Evolutionary conservation across 2,113 vertebrate species (phyloP), one percentile per base, ranked within the genome.

Genomic region (Epinephelus moara): DNA sequence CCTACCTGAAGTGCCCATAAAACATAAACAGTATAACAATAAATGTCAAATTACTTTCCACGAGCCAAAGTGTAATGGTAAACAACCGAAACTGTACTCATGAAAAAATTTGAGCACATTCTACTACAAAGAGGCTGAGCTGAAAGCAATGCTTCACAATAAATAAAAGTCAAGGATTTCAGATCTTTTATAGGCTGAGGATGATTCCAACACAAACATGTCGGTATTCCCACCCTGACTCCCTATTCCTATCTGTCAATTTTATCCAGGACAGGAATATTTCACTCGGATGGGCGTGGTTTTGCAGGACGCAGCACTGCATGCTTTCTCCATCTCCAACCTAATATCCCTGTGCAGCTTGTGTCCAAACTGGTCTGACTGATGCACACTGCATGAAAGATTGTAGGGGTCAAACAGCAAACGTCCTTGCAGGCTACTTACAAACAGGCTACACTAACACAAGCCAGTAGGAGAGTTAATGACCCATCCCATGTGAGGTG

Each of bases 41-140:
- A 62, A 80, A 86, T 81, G 84, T 67, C 53, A 70, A 85, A 80
- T 73, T 49, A 78, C 37, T 68, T 78, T 45, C 79, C 60, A 61
- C 30, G 64, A 73, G 61, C 17, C 17, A 67, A 17, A 56, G 62
- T 30, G 18, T 57, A 64, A 68, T 60, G 12, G 52, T 33, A 63
- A 72, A 57, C 72, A 84, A 80, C 47, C 1, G 0, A 61, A 47
- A 25, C 42, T 49, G 23, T 27, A 59, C 42, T 57, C 27, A 57
- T 49, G 33, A 75, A 53, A 42, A 63, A 25, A 70, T 17, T 10
- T 33, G 18, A 47, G 18, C 14, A 23, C 3, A 2, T 60, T 59
- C 15, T 69, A 52, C 17, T 25, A 17, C 49, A 68, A 47, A 56
- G 25, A 40, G 17, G 25, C 59, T 18, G 55, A 56, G 55, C 1